Evolutionary conservation across 2,797 vertebrate genomes (phyloP), one percentile per base, ranked within the genome.

Genomic region (Anableps anableps): DNA sequence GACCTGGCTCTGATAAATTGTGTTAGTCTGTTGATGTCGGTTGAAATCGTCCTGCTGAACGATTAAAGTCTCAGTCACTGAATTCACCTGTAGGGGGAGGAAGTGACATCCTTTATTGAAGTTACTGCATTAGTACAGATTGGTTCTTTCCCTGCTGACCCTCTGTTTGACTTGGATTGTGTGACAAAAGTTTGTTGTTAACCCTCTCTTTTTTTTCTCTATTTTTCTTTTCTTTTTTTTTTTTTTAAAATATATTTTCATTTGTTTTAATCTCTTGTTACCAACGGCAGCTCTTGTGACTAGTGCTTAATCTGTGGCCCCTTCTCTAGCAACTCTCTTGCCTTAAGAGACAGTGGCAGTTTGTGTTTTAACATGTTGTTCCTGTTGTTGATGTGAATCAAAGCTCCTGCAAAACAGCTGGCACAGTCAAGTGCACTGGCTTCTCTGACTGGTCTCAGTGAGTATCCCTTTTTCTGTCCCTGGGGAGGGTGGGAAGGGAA

Each of bases 331-430:
- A 96, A 95, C 96, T 98, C 96, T 97, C 97, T 97, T 97, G 97
- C 97, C 97, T 98, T 97, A 99, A 60, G 97, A 98, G 97, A 98
- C 93, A 97, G 97, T 98, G 98, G 97, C 97, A 97, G 96, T 99
- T 97, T 99, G 98, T 99, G 97, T 99, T 98, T 99, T 99, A 99
- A 99, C 99, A 98, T 99, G 97, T 99, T 99, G 98, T 98, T 99
- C 98, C 99, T 99, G 98, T 99, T 99, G 98, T 99, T 99, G 98
- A 99, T 99, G 99, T 99, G 99, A 99, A 99, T 99, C 98, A 99
- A 99, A 99, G 99, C 99, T 98, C 99, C 99, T 99, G 98, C 99
- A 98, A 99, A 99, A 97, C 99, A 99, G 98, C 98, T 99, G 98
- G 98, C 98, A 98, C 98, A 99, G 99, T 99, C 98, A 98, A 99